Percentiles rank a stretch among this genome's conserved stretches.
These are phyloP conservation scores for Campylomormyrus numenius DNA, from an alignment of 2,113 vertebrate genomes.

Conservation along the genomic window DNA sequence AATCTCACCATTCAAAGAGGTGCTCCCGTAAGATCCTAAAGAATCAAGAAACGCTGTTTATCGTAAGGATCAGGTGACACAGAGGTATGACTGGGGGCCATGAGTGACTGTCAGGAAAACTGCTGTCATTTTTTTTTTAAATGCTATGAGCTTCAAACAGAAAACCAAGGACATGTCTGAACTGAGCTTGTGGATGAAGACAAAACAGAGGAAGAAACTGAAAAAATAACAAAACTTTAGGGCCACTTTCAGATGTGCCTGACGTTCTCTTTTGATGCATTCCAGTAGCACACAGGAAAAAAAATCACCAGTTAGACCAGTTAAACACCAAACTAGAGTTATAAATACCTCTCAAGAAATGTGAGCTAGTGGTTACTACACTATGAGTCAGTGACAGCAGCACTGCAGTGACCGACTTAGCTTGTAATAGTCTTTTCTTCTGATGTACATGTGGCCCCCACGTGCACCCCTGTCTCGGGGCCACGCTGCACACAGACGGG, in stretches of 20 bases:
- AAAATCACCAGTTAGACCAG: background rate
- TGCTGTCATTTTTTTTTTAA: background rate
- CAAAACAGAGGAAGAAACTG: background rate
- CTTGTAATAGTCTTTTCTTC: background rate
- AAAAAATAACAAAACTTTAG: background rate
- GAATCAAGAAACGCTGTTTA: background rate
- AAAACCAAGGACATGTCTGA: background rate
- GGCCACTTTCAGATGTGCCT: background rate
- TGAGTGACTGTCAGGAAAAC: background rate
- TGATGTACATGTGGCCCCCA: background rate
- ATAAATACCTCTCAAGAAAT: background rate
- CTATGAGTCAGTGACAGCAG: background rate
- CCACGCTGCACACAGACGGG: background rate
- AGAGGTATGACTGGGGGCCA: background rate
- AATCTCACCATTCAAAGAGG: background rate
- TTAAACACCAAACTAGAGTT: background rate
- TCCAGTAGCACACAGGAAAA: background rate
- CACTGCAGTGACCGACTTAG: background rate
- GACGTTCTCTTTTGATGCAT: background rate
- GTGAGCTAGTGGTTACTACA: background rate
- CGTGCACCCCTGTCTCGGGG: background rate
- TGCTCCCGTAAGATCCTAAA: background rate
- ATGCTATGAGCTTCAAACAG: background rate
- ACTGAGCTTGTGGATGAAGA: background rate
- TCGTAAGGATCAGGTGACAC: background rate